Base-by-base conservation (phyloP, 2,888 invertebrate genomes). In the Caenorhabditis parvicauda region DNA sequence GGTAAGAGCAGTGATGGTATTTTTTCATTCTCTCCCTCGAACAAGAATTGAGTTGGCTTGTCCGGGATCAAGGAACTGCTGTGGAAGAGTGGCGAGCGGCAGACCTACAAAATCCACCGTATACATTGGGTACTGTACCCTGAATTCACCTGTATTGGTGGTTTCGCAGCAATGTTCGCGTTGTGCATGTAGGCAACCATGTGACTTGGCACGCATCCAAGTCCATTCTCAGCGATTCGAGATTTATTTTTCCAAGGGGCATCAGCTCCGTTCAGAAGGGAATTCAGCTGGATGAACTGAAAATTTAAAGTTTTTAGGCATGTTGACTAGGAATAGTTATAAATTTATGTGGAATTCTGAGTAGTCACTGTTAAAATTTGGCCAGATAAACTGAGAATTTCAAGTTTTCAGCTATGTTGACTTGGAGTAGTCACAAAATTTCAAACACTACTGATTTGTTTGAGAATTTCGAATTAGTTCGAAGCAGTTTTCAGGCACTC, bases 71-170 rank as follows among this genome's bases (percentile, higher is more conserved):
- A 46, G 17, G 65, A 67, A 2, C 67, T 67, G 24, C 67, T 65
- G 45, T 72, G 72, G 54, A 72, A 72, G 3, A 72, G 60, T 0
- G 72, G 72, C 22, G 72, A 72, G 4, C 72, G 67, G 47, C 71
- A 71, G 2, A 68, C 66, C 70, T 70, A 38, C 28, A 61, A 32
- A n/a, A n/a, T 14, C 1, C 19, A n/a, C n/a, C n/a, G n/a, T n/a
- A n/a, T 9, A 54, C 14, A 14, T 3, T 28, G 21, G 1, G 5
- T 2, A 17, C n/a, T n/a, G 6, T 28, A 38, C 2, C 21, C 7
- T 7, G 2, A 4, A 49, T 28, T 0, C 27, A 67, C 72, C 58
- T 72, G 72, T 37, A 72, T 72, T 0, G 72, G 72, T 9, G 72
- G 72, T 45, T 72, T 72, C 2, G 72, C 72, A 37, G 67, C 67